phyloP scores from a whole-genome alignment of 1,140 invertebrate species.

The Ceratosolen fusciceps region DNA sequence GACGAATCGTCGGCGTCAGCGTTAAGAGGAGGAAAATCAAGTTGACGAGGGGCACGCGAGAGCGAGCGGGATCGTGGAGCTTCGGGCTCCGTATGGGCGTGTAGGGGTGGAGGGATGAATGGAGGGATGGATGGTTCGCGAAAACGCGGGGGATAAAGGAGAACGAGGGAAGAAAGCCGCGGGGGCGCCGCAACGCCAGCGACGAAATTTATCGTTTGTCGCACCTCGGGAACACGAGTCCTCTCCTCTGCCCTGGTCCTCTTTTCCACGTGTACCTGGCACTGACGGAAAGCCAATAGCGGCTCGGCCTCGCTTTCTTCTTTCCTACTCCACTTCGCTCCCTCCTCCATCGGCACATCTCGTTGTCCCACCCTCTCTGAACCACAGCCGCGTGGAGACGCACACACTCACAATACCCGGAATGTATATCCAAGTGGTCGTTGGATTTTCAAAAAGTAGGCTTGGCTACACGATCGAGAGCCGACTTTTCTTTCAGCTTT shows the following conservation, averaged over 20 bases:
- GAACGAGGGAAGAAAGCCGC: slow-evolving; percentile 4
- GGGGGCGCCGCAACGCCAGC: neutral
- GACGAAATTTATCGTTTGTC: slow-evolving; percentile 50
- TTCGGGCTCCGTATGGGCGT: neutral
- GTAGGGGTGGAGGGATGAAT: neutral
- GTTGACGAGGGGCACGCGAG: slow-evolving; percentile 27
- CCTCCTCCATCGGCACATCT: neutral
- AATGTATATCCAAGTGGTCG: slow-evolving; percentile 2
- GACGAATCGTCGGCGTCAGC: neutral
- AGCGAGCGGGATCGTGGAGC: neutral
- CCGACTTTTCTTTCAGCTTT: neutral
- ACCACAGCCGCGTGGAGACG: neutral
- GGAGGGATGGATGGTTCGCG: slow-evolving; percentile 40
- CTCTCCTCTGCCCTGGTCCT: neutral
- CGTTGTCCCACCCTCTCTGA: neutral
- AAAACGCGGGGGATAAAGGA: slow-evolving; percentile 28
- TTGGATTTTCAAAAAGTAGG: slow-evolving; percentile 4
- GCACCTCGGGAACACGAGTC: slow-evolving; percentile 28
- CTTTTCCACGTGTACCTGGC: slow-evolving; percentile 28
- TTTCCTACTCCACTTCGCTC: neutral
- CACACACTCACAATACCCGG: neutral
- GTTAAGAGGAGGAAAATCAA: slow-evolving; percentile 40
- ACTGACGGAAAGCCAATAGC: slow-evolving; percentile 48
- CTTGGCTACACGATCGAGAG: neutral
- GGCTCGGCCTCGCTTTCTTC: neutral